Conservation (phyloP, 2,888 invertebrate species). For the Melanargia galathea region DNA sequence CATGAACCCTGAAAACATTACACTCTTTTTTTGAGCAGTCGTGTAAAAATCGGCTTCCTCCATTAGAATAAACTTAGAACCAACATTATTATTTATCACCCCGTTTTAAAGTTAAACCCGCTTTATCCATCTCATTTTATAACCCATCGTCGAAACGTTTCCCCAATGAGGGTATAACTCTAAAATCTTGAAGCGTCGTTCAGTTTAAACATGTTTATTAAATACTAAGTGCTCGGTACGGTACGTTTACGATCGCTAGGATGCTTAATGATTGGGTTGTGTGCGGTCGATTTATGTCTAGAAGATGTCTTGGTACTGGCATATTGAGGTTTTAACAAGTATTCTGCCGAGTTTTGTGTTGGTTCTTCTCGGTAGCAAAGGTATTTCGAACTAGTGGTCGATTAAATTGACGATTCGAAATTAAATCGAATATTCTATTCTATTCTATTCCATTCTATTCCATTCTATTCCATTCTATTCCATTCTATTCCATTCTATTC, state of each 20-base stretch:
- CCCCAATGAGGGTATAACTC: constrained; percentile 4
- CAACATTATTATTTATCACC: neutral
- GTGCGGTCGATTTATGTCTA: constrained; percentile 4
- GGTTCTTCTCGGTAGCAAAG: too few species aligned
- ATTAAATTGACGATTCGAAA: too few species aligned
- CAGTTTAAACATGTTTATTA: constrained; percentile 10
- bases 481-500: too few species aligned
- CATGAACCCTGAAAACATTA: too few species aligned
- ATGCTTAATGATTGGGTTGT: constrained; percentile 2
- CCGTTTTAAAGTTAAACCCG: constrained; percentile 1
- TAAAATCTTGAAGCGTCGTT: constrained; percentile 12
- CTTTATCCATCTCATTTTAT: constrained; percentile 1
- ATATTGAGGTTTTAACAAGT: too few species aligned
- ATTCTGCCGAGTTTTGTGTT: too few species aligned
- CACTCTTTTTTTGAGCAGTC: too few species aligned
- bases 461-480: too few species aligned
- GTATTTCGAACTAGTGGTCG: too few species aligned
- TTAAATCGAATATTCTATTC: too few species aligned
- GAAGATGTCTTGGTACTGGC: neutral
- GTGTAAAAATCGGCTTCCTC: too few species aligned
- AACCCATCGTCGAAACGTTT: neutral
- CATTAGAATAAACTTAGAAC: neutral
- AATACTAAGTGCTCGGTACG: constrained; percentile 4
- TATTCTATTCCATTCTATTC: too few species aligned
- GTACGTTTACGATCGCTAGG: constrained; percentile 9